Percentiles rank a stretch among this genome's conserved stretches.
Evolutionary conservation across 2,888 invertebrate genomes (phyloP).

Genomic region (Eudemis profundana): DNA sequence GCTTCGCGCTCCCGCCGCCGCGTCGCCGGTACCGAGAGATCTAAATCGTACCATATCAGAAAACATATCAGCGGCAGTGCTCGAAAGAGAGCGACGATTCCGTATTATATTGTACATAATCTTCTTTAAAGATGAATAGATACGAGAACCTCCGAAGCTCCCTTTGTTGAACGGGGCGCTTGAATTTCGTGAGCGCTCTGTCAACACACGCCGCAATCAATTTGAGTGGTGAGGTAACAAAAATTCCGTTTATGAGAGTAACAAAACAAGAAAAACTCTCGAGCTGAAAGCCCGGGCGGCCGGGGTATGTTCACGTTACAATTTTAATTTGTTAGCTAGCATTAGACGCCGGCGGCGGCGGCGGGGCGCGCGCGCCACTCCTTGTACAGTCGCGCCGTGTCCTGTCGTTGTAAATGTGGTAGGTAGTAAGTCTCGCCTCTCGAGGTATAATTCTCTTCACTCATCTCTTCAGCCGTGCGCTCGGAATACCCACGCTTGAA

Average conservation of each 20-base stretch:
- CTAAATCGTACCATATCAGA: slow-evolving; percentile 14
- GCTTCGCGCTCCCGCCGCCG: slow-evolving; percentile 21
- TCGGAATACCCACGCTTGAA: slow-evolving; percentile 20
- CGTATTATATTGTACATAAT: slow-evolving; percentile 39
- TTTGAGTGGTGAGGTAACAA: slow-evolving; percentile 43
- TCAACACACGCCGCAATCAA: slow-evolving; percentile 43
- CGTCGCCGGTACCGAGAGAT: not conserved
- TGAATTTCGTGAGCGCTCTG: slow-evolving; percentile 39
- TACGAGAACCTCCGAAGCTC: slow-evolving; percentile 24
- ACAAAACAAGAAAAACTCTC: slow-evolving; percentile 40
- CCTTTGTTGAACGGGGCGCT: slow-evolving; percentile 37
- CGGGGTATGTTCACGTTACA: slow-evolving; percentile 23
- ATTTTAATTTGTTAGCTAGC: slow-evolving; percentile 39
- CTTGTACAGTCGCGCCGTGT: slow-evolving; percentile 23
- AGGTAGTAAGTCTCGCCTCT: slow-evolving; percentile 12
- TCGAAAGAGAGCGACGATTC: slow-evolving; percentile 11
- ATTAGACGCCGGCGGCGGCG: slow-evolving; percentile 27
- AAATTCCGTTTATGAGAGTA: slow-evolving; percentile 43
- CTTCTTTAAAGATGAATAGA: slow-evolving; percentile 19
- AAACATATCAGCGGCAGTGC: slow-evolving; percentile 26
- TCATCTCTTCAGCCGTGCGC: slow-evolving; percentile 42
- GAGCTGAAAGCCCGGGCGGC: slow-evolving; percentile 38
- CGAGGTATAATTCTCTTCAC: slow-evolving; percentile 20
- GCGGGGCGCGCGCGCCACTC: slow-evolving; percentile 12
- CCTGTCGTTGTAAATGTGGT: slow-evolving; percentile 36